Conservation (phyloP, 2,888 invertebrate genomes). For the Harpagoxenus sublaevis region DNA sequence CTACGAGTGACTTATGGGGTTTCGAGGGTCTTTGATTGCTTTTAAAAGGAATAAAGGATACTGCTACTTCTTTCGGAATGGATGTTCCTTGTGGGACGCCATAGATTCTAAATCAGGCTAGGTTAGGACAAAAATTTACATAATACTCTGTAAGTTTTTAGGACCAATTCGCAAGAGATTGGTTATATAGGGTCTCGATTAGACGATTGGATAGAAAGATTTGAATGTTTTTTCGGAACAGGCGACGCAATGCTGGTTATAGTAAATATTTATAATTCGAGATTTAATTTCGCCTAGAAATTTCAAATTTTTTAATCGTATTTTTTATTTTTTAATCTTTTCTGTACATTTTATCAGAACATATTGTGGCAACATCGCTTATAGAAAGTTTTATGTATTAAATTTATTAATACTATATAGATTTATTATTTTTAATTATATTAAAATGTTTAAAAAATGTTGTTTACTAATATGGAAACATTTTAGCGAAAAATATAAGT, state of each 20-base stretch:
- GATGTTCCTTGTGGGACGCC: background rate
- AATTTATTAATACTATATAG: background rate
- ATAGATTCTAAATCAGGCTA: background rate
- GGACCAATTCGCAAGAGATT: background rate
- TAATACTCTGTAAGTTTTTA: background rate
- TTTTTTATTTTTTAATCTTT: background rate
- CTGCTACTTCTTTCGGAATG: background rate
- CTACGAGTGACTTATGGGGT: conserved; percentile 17
- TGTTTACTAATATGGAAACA: background rate
- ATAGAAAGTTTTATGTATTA: background rate
- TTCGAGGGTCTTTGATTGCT: conserved; percentile 1
- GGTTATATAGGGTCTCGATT: background rate
- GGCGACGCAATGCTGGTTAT: background rate
- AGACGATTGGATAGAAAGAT: background rate
- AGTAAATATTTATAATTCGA: background rate
- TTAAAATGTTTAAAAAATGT: background rate
- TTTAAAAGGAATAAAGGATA: conserved; percentile 13
- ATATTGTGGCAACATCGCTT: background rate
- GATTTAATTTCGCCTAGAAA: background rate
- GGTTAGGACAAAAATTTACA: background rate
- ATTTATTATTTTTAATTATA: background rate
- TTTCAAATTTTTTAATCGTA: background rate
- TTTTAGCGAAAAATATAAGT: background rate
- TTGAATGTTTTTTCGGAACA: background rate
- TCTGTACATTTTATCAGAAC: background rate